Base-by-base conservation (phyloP, 2,888 invertebrate genomes). In the Apamea crenata region DNA sequence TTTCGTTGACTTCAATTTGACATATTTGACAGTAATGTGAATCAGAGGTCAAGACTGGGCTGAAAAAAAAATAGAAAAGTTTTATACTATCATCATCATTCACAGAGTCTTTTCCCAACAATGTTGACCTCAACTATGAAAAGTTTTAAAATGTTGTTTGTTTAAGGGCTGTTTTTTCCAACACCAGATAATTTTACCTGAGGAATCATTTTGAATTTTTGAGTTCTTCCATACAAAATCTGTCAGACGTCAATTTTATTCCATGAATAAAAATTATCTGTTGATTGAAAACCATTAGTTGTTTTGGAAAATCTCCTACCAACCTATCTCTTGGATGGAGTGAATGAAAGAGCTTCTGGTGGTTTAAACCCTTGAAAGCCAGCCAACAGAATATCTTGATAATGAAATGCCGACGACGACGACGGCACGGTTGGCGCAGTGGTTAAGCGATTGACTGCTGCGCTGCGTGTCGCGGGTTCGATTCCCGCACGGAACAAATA, bases 1-100 rank as follows among this genome's bases (percentile, higher is more conserved):
- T 97, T 87, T 98, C 98, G 83, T 98, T 97, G 40, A 99, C 97
- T 94, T 99, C 99, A 71, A 98, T 97, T 92, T 98, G 98, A 94
- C 99, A 99, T 78, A 98, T 97, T 86, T 97, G 97, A 93, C 99
- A 99, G 92, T 99, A 99, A 91, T 98, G 97, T 63, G 98, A 98
- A 88, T 98, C 97, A 0, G 98, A 97, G 4, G 98, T 97, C 6
- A 97, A 86, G 10, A 97, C 95, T 78, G 96, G 96, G 86, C 97
- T 97, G 93, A 78, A 95, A 95, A 75, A 75, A 69, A 84, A 70
- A 73, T 29, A 14, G 25, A 53, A 61, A 25, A 44, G 8, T 16
- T 21, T 36, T 36, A 36, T 7, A 50, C 32, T 8, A 69, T 47
- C 68, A 65, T 36, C 36, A 61, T 29, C 6, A 16, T 2, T 6